Evolutionary conservation across 1,140 invertebrate species (phyloP).

Genomic region (Agrypnia vestita): DNA sequence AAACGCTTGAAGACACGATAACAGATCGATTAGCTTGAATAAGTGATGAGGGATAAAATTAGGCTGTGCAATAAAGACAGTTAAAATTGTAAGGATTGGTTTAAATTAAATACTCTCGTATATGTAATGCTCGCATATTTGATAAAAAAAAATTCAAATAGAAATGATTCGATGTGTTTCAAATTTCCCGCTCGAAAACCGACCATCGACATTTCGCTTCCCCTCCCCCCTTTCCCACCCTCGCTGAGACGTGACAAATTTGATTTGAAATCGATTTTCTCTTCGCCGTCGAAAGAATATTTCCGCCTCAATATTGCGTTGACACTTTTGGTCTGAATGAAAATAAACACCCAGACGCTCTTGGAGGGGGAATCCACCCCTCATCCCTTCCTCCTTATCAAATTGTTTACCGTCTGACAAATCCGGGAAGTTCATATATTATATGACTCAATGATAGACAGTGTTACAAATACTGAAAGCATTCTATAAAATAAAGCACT

Average conservation of each 20-base stretch:
- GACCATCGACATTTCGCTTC: constrained; percentile 49
- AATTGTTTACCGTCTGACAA: constrained; percentile 47
- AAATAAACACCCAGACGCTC: constrained; percentile 51
- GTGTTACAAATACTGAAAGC: not conserved
- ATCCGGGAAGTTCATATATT: constrained; percentile 32
- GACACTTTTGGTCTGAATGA: constrained; percentile 44
- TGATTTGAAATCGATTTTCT: constrained; percentile 60
- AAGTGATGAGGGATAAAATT: no score
- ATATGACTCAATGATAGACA: constrained; percentile 20
- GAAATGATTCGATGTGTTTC: constrained; percentile 59
- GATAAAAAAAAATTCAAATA: constrained; percentile 39
- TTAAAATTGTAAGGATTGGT: no score
- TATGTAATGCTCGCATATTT: constrained; percentile 24
- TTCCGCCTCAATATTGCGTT: constrained; percentile 50
- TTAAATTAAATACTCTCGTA: no score
- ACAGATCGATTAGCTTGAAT: no score
- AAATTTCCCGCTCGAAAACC: constrained; percentile 56
- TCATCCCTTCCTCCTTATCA: not conserved
- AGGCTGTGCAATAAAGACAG: no score
- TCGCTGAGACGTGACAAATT: constrained; percentile 59
- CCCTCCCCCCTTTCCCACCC: constrained; percentile 41
- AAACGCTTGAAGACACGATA: no score
- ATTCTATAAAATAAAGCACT: not conserved
- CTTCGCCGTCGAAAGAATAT: constrained; percentile 51
- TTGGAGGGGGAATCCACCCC: constrained; percentile 17